A percentile compares a stretch with the other conserved stretches of the same genome.
Evolutionary conservation across 2,888 invertebrate species (phyloP).

Genomic region (Polymixis lichenea): DNA sequence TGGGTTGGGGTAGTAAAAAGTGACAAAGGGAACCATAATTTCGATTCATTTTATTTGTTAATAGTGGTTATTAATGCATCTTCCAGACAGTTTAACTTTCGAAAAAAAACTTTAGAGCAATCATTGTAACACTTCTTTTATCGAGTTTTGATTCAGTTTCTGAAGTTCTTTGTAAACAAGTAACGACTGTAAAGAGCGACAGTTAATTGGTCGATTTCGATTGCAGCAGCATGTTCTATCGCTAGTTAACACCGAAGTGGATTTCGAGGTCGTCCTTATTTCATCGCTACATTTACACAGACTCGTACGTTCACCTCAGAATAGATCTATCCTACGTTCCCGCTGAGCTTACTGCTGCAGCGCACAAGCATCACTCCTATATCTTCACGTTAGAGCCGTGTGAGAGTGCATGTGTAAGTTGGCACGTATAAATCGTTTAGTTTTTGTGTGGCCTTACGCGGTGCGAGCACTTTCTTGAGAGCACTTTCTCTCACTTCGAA

Average conservation of each 20-base stretch:
- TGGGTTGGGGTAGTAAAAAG: not conserved
- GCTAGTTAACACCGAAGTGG: conserved; percentile 40
- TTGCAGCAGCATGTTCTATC: not conserved
- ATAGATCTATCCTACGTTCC: conserved; percentile 12
- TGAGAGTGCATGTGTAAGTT: conserved; percentile 8
- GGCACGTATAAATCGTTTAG: conserved; percentile 32
- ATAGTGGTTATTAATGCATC: not conserved
- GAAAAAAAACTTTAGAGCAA: not conserved
- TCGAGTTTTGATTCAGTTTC: not conserved
- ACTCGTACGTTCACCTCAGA: conserved; percentile 42
- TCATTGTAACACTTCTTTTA: not conserved
- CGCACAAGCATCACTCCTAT: conserved; percentile 21
- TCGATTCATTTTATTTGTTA: not conserved
- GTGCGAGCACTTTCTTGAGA: conserved; percentile 61
- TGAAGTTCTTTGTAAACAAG: conserved; percentile 16
- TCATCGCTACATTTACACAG: conserved; percentile 28
- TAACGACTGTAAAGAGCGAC: not conserved
- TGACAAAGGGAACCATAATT: not conserved
- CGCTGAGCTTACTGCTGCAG: not conserved
- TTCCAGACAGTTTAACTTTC: not conserved
- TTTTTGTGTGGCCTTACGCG: conserved; percentile 53
- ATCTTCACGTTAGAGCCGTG: conserved; percentile 8
- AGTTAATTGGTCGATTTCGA: not conserved
- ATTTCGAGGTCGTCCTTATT: conserved; percentile 54
- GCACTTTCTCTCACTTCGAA: conserved; percentile 62